Percentiles rank a stretch among this genome's conserved stretches.
Conservation (phyloP, 1,140 invertebrate genomes). For the Polyergus mexicanus region DNA sequence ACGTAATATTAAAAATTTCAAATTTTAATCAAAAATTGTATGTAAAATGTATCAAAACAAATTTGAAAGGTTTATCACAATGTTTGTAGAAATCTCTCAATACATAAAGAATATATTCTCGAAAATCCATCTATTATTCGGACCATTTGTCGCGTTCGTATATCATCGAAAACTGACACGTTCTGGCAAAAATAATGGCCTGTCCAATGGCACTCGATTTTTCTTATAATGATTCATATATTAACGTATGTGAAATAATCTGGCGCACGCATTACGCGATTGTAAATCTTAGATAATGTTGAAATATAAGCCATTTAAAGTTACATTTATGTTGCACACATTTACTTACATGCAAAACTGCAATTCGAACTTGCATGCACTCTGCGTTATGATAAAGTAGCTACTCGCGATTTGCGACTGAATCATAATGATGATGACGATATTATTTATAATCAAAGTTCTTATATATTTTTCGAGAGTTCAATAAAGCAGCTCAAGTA, state of each 20-base stretch:
- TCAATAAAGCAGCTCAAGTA: neutral
- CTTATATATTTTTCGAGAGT: neutral
- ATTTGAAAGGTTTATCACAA: neutral
- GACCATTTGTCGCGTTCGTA: neutral
- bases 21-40: neutral
- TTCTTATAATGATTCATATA: neutral
- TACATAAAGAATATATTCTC: neutral
- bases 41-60: neutral
- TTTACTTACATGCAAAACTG: neutral
- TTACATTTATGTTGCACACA: constrained; percentile 37
- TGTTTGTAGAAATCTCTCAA: neutral
- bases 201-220: constrained; percentile 10
- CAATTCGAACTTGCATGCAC: neutral
- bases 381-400: constrained; percentile 68
- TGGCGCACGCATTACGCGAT: neutral
- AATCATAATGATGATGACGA: neutral
- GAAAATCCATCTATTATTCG: constrained; percentile 1
- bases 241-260: constrained; percentile 1
- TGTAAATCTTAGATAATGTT: neutral
- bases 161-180: neutral
- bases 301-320: constrained; percentile 21
- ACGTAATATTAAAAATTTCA: neutral
- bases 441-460: neutral
- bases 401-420: constrained; percentile 2
- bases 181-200: constrained; percentile 10